Percentiles rank a stretch among this genome's conserved stretches.
phyloP scores from a whole-genome alignment of 2,888 invertebrate genomes.

The Parapristionchus giblindavisi region DNA sequence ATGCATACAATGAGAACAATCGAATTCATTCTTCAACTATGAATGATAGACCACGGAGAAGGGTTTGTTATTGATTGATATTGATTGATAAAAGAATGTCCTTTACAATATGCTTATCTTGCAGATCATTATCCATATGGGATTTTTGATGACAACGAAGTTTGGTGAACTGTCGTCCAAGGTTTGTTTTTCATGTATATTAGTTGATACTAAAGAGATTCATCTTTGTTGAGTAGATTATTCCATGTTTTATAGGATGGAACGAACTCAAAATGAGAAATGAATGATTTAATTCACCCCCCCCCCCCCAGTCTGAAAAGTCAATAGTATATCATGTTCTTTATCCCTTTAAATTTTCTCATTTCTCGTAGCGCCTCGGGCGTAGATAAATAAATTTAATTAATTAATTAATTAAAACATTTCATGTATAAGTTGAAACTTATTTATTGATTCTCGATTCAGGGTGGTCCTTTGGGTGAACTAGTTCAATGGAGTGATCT shows the following conservation, averaged over 20 bases:
- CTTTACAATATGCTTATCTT: no score
- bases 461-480: constrained; percentile 73
- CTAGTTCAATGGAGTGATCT: constrained; percentile 74
- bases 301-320: no score
- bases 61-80: background rate
- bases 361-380: no score
- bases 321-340: no score
- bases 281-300: no score
- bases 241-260: no score
- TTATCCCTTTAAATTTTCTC: no score
- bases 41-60: constrained; percentile 32
- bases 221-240: background rate
- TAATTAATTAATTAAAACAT: no score
- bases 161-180: constrained; percentile 71
- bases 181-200: background rate
- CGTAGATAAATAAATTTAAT: no score
- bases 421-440: no score
- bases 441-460: no score
- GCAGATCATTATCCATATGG: constrained; percentile 71
- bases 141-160: constrained; percentile 71
- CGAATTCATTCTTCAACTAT: constrained; percentile 38
- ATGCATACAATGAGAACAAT: constrained; percentile 35
- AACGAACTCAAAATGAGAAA: no score
- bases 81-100: background rate
- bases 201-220: background rate